Conservation (phyloP, 2,888 invertebrate species). For the Rhimphoctona megacephalus region DNA sequence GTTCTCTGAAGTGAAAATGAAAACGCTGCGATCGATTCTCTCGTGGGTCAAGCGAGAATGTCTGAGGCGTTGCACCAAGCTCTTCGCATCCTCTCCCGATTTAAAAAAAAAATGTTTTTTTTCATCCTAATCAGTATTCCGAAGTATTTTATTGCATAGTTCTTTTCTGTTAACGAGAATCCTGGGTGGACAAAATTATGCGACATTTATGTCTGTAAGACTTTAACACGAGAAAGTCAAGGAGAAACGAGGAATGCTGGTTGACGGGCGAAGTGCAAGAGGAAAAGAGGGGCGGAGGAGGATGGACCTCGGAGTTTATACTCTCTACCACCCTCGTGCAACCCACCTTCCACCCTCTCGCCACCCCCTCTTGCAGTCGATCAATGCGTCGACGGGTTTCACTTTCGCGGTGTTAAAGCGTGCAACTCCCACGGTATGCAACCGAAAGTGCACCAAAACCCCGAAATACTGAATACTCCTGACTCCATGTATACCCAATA, state of each 20-base stretch:
- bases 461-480: conserved; percentile 57
- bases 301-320: conserved; percentile 80
- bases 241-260: conserved; percentile 75
- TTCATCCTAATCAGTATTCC: not conserved
- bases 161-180: not conserved
- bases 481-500: conserved; percentile 3
- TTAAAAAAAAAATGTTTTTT: not conserved
- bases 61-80: conserved; percentile 67
- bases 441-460: conserved; percentile 59
- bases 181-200: not conserved
- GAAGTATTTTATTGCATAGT: not conserved
- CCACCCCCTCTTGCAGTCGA: conserved; percentile 86
- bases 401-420: conserved; percentile 85
- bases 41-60: conserved; percentile 68
- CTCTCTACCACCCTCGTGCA: conserved; percentile 70
- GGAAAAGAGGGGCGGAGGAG: conserved; percentile 84
- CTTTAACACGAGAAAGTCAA: conserved; percentile 76
- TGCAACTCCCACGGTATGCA: conserved; percentile 74
- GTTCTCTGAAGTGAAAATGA: conserved; percentile 70
- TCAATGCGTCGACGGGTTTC: conserved; percentile 85
- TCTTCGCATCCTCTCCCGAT: conserved; percentile 54
- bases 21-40: conserved; percentile 67
- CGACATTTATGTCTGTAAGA: conserved; percentile 21
- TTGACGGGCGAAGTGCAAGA: conserved; percentile 85
- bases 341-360: conserved; percentile 84